phyloP scores from a whole-genome alignment of 2,797 vertebrate genomes.

The Petrocephalus schoutedeni region DNA sequence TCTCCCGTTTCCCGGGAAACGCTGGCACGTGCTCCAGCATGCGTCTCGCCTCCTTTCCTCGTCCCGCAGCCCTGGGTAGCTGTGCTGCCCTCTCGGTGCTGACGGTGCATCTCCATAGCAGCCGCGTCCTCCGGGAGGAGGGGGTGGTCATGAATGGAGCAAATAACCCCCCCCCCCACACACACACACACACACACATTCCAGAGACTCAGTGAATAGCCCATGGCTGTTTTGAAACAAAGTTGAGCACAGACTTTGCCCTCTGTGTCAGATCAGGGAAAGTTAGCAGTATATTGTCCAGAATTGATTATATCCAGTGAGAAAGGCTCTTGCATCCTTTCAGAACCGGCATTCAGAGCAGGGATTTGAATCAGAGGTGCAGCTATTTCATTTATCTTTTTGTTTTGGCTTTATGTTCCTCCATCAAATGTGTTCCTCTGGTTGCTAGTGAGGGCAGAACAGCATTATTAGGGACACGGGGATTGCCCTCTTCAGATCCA shows the following conservation, averaged over 20 bases:
- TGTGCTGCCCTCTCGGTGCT: slow-evolving; percentile 1
- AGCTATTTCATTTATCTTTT: not conserved
- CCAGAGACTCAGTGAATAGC: not conserved
- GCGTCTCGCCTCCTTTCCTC: not conserved
- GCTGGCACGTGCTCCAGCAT: not conserved
- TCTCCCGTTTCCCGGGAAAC: not conserved
- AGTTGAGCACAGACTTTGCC: slow-evolving; percentile 2
- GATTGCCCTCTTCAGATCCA: not conserved
- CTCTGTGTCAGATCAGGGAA: slow-evolving; percentile 43
- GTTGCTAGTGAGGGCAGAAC: not conserved
- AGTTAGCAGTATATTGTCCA: slow-evolving; percentile 50
- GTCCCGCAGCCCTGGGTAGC: not conserved
- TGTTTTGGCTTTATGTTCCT: not conserved
- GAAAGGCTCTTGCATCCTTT: slow-evolving; percentile 7
- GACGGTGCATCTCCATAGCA: slow-evolving; percentile 13
- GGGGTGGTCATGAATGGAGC: not conserved
- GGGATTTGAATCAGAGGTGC: not conserved
- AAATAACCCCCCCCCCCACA: not conserved
- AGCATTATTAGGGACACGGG: not conserved
- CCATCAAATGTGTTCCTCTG: not conserved
- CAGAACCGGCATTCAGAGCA: not conserved
- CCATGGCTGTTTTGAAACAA: slow-evolving; percentile 15
- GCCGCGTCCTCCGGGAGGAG: not conserved
- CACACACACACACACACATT: not conserved
- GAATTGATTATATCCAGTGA: slow-evolving; percentile 17